Base-by-base conservation (phyloP, 2,113 vertebrate genomes). In the Arizona elegans region DNA sequence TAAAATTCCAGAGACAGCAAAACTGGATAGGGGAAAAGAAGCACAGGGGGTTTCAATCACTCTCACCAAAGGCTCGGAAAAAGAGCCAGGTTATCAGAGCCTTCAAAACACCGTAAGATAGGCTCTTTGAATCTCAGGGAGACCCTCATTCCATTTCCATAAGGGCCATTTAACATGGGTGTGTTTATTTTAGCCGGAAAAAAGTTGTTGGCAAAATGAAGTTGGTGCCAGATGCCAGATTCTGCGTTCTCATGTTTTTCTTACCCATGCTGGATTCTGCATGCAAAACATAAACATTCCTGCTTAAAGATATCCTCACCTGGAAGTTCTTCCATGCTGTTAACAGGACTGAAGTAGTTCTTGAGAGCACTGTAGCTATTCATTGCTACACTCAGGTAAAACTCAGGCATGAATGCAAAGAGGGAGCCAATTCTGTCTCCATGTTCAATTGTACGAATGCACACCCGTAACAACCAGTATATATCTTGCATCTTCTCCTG, bases 401-500 rank as follows among this genome's bases (percentile, higher is more conserved):
- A 99, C 97, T 99, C 99, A 0, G 99, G 99, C 95, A 98, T 97
- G 96, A 99, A 99, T 94, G 99, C 98, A 0, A 99, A 99, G 91
- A 99, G 96, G 0, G 98, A 98, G 29, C 98, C 98, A 0, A 98
- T 99, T 96, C 96, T 97, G 96, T 99, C 99, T 0, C 98, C 97
- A 0, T 99, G 99, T 95, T 99, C 99, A 0, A 99, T 98, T 94
- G 98, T 99, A 86, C 98, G 97, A 70, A 99, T 98, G 91, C 99
- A 99, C 21, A 99, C 98, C 0, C 98, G 98, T 94, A 99, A 97
- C 94, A 99, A 97, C 99, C 99, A 99, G 93, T 99, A 99, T 58
- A 99, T 97, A 23, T 99, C 99, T 95, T 98, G 96, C 99, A 99
- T 99, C 97, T 99, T 99, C 96, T 99, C 99, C 99, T 99, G 96